Evolutionary conservation across 2,888 invertebrate genomes (phyloP).

Genomic region (Suillia variegata): DNA sequence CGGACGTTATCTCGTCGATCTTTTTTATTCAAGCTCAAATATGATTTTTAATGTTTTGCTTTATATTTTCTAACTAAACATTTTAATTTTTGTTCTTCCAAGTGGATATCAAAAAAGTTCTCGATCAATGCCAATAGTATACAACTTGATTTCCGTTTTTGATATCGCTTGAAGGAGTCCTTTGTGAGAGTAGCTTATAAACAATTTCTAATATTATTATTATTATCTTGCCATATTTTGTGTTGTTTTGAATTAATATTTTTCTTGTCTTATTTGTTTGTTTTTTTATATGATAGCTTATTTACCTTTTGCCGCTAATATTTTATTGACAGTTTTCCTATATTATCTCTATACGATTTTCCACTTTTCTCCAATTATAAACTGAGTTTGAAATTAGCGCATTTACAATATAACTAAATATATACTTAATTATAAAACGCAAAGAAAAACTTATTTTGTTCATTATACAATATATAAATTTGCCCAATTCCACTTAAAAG

Average conservation of each 20-base stretch:
- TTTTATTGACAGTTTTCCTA: too few species aligned
- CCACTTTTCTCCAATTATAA: neutral
- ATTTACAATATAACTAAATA: neutral
- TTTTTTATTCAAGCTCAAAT: too few species aligned
- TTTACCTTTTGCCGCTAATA: neutral
- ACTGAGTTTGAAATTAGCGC: neutral
- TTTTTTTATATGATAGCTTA: neutral
- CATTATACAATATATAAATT: neutral
- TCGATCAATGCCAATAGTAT: too few species aligned
- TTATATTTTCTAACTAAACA: too few species aligned
- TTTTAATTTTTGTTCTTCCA: too few species aligned
- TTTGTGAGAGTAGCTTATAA: too few species aligned
- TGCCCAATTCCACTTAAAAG: neutral
- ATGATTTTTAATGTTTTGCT: too few species aligned
- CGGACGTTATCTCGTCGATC: too few species aligned
- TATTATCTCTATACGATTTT: neutral
- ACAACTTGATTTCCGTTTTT: too few species aligned
- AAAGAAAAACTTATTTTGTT: neutral
- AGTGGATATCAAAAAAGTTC: too few species aligned
- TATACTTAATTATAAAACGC: neutral
- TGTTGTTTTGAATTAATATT: too few species aligned
- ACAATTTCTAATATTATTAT: neutral
- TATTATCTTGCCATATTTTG: neutral
- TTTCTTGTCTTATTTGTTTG: neutral
- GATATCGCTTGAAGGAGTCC: too few species aligned